phyloP scores from a whole-genome alignment of 2,888 invertebrate species.

The Onthophagus sagittarius region DNA sequence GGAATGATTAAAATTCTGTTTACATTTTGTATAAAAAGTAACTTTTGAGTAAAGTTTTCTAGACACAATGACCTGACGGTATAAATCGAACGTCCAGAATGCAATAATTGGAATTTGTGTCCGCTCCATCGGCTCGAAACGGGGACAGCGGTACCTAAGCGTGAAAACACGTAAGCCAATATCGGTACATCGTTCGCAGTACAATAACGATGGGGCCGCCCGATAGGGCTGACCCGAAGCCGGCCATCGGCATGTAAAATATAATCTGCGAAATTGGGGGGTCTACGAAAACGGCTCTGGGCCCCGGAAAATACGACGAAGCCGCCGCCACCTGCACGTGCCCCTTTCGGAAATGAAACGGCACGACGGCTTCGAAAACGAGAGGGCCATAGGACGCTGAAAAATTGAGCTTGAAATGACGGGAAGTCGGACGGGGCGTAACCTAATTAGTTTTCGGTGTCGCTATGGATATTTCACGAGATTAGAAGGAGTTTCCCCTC shows the following conservation, averaged over 20 bases:
- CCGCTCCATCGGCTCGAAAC: constrained; percentile 30
- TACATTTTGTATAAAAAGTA: too few species aligned
- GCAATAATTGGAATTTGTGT: constrained; percentile 37
- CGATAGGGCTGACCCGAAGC: constrained; percentile 27
- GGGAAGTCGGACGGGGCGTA: not conserved
- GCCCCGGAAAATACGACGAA: not conserved
- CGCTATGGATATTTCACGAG: not conserved
- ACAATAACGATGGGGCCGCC: constrained; percentile 13
- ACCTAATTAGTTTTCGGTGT: constrained; percentile 11
- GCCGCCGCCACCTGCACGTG: not conserved
- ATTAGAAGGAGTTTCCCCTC: not conserved
- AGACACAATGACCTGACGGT: not conserved
- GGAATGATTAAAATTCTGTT: too few species aligned
- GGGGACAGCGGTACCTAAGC: constrained; percentile 25
- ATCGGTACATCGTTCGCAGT: constrained; percentile 25
- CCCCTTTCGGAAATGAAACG: not conserved
- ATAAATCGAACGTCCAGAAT: constrained; percentile 36
- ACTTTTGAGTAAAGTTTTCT: not conserved
- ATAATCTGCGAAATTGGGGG: constrained; percentile 29
- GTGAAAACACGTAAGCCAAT: constrained; percentile 21
- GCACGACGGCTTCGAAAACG: not conserved
- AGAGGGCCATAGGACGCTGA: not conserved
- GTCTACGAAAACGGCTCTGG: not conserved
- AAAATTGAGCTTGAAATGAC: not conserved
- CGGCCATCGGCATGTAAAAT: constrained; percentile 34